Percentiles rank a stretch among this genome's conserved stretches.
Conservation (phyloP, 2,797 vertebrate species). For the Ceyx erithaca region DNA sequence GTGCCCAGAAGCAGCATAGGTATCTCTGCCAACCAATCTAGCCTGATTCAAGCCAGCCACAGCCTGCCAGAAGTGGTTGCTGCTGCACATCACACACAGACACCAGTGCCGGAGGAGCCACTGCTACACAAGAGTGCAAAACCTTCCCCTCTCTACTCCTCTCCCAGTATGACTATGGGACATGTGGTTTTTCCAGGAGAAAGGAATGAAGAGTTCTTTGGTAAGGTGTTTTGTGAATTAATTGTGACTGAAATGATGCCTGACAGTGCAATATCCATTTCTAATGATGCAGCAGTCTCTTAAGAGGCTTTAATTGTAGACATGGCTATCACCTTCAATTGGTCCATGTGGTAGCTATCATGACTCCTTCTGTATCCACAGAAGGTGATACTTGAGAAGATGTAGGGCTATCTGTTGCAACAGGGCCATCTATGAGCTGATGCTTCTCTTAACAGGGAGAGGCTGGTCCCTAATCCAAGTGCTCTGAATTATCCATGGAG, state of each 20-base stretch:
- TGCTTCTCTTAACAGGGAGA: background rate
- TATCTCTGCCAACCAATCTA: background rate
- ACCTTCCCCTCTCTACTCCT: background rate
- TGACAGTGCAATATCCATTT: background rate
- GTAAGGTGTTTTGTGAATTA: background rate
- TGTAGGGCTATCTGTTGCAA: background rate
- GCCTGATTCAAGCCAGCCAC: background rate
- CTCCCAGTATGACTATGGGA: background rate
- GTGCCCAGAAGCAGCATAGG: background rate
- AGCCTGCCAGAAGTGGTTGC: background rate
- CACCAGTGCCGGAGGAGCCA: background rate
- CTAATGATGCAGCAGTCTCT: background rate
- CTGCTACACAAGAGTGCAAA: background rate
- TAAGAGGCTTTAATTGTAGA: background rate
- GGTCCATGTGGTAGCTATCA: background rate
- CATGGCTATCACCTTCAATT: background rate
- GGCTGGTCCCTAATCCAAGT: background rate
- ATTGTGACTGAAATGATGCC: background rate
- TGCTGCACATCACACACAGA: fast-evolving
- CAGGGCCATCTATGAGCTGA: background rate
- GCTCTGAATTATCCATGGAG: background rate
- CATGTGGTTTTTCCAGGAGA: background rate
- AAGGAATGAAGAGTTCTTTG: background rate
- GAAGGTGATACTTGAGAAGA: background rate
- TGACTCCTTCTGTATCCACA: background rate